Evolutionary conservation across 2,797 vertebrate genomes (phyloP).

Genomic region (Halcyon smyrnensis): DNA sequence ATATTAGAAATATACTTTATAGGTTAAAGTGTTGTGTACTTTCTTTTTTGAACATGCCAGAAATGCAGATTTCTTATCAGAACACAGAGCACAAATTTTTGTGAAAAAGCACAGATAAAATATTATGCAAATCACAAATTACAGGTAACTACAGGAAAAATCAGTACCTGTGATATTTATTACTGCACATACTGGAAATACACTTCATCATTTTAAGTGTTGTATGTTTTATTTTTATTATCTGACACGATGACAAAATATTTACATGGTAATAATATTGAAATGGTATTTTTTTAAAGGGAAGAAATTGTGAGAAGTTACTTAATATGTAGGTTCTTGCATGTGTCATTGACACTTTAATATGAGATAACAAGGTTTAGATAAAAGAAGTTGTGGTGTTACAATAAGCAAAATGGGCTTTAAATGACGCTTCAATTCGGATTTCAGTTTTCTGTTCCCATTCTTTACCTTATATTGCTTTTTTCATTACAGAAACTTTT

Average conservation of each 20-base stretch:
- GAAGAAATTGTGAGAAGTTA: not conserved
- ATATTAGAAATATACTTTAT: not conserved
- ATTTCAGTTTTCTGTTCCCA: not conserved
- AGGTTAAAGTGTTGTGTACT: fast-evolving
- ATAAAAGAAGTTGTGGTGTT: not conserved
- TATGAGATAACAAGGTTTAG: not conserved
- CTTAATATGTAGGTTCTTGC: not conserved
- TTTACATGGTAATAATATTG: not conserved
- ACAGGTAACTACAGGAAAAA: not conserved
- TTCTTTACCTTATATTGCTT: not conserved
- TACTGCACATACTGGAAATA: not conserved
- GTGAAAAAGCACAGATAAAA: not conserved
- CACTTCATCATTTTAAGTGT: not conserved
- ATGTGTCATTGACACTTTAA: not conserved
- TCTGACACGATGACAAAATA: not conserved
- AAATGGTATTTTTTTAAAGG: not conserved
- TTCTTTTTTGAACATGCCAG: not conserved
- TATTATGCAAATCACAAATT: not conserved
- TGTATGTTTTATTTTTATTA: not conserved
- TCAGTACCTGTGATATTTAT: not conserved
- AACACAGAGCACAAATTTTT: not conserved
- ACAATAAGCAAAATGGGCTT: not conserved
- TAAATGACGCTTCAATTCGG: not conserved
- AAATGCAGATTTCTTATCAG: not conserved
- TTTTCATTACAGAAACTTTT: not conserved